Percentiles rank a stretch among this genome's conserved stretches.
phyloP scores from a whole-genome alignment of 2,888 invertebrate species.

The Fragum fragum region DNA sequence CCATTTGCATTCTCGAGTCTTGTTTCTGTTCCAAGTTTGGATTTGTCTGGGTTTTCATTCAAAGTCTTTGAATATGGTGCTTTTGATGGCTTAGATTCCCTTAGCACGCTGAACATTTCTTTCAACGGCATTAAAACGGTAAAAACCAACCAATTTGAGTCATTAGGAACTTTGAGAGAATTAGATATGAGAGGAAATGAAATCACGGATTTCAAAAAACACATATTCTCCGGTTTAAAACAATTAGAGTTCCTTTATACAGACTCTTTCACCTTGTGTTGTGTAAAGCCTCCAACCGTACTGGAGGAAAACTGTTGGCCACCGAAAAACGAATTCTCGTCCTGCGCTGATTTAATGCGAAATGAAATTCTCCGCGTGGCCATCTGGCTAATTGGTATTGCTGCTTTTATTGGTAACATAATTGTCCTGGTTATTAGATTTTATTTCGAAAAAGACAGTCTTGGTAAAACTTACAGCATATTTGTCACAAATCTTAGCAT shows the following conservation, averaged over 20 bases:
- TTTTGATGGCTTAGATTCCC: conserved; percentile 35
- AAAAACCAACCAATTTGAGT: conserved; percentile 40
- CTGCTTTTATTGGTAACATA: conserved; percentile 67
- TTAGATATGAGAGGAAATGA: conserved; percentile 54
- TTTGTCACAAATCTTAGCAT: conserved; percentile 68
- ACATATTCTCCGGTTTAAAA: conserved; percentile 54
- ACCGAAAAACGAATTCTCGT: conserved; percentile 70
- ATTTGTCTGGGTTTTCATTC: conserved; percentile 25
- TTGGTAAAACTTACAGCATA: conserved; percentile 58
- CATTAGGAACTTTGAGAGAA: conserved; percentile 5
- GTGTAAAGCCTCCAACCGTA: conserved; percentile 50
- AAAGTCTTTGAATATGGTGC: neutral
- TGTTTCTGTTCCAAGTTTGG: conserved; percentile 13
- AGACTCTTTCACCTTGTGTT: conserved; percentile 58
- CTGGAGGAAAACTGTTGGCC: conserved; percentile 59
- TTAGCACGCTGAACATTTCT: conserved; percentile 41
- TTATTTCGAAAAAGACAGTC: conserved; percentile 68
- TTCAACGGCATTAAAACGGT: conserved; percentile 29
- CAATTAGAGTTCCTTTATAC: conserved; percentile 38
- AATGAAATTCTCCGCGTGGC: conserved; percentile 57
- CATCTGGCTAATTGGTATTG: conserved; percentile 67
- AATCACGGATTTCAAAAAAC: conserved; percentile 43
- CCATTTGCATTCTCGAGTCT: conserved; percentile 48
- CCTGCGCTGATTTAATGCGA: conserved; percentile 72
- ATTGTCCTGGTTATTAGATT: conserved; percentile 57